phyloP scores from a whole-genome alignment of 2,888 invertebrate species.

The Odontomyia ornata region DNA sequence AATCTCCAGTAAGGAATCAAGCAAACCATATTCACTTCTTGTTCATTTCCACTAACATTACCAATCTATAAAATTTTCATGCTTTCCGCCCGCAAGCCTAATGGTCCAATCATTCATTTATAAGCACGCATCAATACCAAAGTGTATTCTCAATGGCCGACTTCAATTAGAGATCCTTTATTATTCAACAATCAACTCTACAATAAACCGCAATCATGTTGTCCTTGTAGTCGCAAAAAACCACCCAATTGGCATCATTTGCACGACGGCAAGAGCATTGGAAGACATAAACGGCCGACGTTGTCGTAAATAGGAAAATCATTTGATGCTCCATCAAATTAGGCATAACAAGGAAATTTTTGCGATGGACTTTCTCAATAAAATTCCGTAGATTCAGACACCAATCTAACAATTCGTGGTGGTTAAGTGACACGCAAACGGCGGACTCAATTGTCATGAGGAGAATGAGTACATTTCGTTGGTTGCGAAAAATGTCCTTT shows the following conservation, averaged over 20 bases:
- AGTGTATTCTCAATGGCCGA: neutral
- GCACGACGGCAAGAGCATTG: neutral
- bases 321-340: slow-evolving; percentile 29
- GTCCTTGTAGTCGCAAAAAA: neutral
- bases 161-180: neutral
- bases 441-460: neutral
- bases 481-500: slow-evolving; percentile 16
- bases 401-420: neutral
- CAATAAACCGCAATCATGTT: neutral
- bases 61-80: too few species aligned
- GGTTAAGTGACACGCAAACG: neutral
- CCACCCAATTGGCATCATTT: slow-evolving; percentile 18
- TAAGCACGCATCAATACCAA: neutral
- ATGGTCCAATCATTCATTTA: too few species aligned
- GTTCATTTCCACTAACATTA: too few species aligned
- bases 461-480: neutral
- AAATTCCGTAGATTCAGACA: neutral
- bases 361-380: slow-evolving; percentile 18
- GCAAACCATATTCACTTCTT: too few species aligned
- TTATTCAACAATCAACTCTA: slow-evolving; percentile 3
- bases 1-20: too few species aligned
- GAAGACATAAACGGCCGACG: neutral
- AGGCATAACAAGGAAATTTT: slow-evolving; percentile 12
- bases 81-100: too few species aligned
- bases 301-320: slow-evolving; percentile 33